Evolutionary conservation across 1,140 invertebrate genomes (phyloP), one percentile per base, ranked within the genome.

Genomic region (Euglossa dilemma): DNA sequence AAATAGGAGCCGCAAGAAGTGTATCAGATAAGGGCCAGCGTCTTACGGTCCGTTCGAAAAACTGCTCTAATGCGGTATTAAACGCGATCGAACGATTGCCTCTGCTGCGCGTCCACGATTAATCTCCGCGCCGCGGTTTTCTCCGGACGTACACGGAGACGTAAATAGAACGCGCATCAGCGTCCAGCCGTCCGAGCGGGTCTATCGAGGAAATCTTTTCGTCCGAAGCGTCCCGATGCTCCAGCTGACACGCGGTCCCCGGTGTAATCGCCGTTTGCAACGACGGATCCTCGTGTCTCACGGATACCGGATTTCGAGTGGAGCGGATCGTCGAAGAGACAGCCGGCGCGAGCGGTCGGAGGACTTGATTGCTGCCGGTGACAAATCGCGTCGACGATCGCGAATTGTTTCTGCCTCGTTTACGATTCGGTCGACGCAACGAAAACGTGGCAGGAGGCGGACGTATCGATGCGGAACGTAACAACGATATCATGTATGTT

Each of bases 141-240:
- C 64, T 23, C 25, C 9, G 52, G 50, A 61, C 69, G 36, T 36
- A 36, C 36, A 36, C 36, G 36, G 36, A n/a, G n/a, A 36, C 36
- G 57, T 73, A 86, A 87, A 75, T 87, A 64, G 70, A 64, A 74
- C 75, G 56, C 67, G 57, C 61, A 67, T 82, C 72, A 36, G 45
- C 47, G n/a, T n/a, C 20, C 8, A 23, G 25, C 52, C 59, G 52
- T 43, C 63, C 61, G n/a, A 59, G 8, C 28, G 59, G 59, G 59
- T 85, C 73, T 77, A 82, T 87, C 72, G 70, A 56, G 79, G 66
- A 71, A 77, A 81, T 71, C 69, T 82, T 85, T 85, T 67, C 59
- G 61, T 50, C 64, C 45, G 12, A 75, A 73, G 67, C 28, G 70
- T 57, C 61, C 50, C 36, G 67, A 23, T 16, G 16, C 18, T 6